Base-by-base conservation (phyloP, 2,113 vertebrate species). In the Beaufortia kweichowensis region DNA sequence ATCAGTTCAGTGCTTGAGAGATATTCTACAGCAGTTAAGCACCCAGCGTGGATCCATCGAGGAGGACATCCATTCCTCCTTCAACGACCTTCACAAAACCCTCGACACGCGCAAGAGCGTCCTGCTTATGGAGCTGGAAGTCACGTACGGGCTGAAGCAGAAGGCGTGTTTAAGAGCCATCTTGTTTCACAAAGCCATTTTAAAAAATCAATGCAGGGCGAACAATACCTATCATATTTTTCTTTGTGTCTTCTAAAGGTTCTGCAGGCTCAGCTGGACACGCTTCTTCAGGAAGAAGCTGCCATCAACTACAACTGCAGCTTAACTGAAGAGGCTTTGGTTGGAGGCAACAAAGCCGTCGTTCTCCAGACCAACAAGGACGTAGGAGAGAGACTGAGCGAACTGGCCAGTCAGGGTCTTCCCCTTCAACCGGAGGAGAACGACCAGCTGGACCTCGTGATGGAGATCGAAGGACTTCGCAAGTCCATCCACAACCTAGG, bases 401-500 rank as follows among this genome's bases (percentile, higher is more conserved):
- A 96, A 2, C 87, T 97, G 79, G 92, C 92, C 0, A 88, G 92
- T 74, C 85, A 91, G 2, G 92, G 94, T n/a, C 92, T 96, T 81
- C 94, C 94, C 0, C 82, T 96, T 68, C 95, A 95, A 79, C 96
- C 97, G 0, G 93, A 96, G 29, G 97, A 99, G 75, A 99, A 99
- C 0, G 95, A 98, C 76, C 97, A 99, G 85, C 79, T 99, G 85
- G 96, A 99, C 68, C 95, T 99, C 73, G 84, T 96, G 69, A 91
- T 99, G 84, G 97, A 99, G 86, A 97, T 96, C 0, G 96, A 99
- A 65, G 95, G 94, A 2, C 72, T 99, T 4, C 95, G 96, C 85
- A 99, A 98, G 78, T 97, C 95, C 76, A 96, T 99, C 82, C 96
- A 99, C 89, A 99, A 99, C 86, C 88, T 99, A 46, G 97, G 97